Percentiles rank a stretch among this genome's conserved stretches.
Conservation (phyloP, 2,888 invertebrate species). For the Dioctria rufipes region DNA sequence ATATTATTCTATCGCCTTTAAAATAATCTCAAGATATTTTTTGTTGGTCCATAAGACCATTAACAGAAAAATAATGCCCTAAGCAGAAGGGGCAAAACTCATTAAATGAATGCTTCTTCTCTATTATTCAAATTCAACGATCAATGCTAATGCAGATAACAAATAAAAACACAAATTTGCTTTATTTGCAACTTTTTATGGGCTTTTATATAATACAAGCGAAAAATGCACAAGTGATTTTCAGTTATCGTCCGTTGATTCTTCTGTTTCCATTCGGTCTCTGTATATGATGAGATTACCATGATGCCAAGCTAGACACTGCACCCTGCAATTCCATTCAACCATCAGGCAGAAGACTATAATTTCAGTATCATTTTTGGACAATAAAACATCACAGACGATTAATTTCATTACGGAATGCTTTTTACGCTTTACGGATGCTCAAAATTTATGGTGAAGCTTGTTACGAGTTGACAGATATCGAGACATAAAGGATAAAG, state of each 20-base stretch:
- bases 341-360: constrained; percentile 38
- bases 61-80: too few relatives aligned
- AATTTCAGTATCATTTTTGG: constrained; percentile 52
- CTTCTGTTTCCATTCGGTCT: not conserved
- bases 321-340: constrained; percentile 40
- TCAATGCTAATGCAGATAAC: constrained; percentile 2
- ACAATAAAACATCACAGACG: constrained; percentile 54
- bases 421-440: constrained; percentile 48
- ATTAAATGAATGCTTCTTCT: too few relatives aligned
- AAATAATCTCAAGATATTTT: too few relatives aligned
- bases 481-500: constrained; percentile 28
- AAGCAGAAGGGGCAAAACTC: too few relatives aligned
- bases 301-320: constrained; percentile 7
- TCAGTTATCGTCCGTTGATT: constrained; percentile 36
- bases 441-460: constrained; percentile 39
- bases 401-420: constrained; percentile 53
- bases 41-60: too few relatives aligned
- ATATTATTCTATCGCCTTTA: too few relatives aligned
- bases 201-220: not conserved
- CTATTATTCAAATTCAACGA: too few relatives aligned
- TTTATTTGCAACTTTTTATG: constrained; percentile 40
- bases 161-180: constrained; percentile 41
- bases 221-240: constrained; percentile 37
- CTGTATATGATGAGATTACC: not conserved
- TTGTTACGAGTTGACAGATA: constrained; percentile 52